Percentiles rank a stretch among this genome's conserved stretches.
Conservation (phyloP, 1,140 invertebrate genomes). For the Polyergus mexicanus region DNA sequence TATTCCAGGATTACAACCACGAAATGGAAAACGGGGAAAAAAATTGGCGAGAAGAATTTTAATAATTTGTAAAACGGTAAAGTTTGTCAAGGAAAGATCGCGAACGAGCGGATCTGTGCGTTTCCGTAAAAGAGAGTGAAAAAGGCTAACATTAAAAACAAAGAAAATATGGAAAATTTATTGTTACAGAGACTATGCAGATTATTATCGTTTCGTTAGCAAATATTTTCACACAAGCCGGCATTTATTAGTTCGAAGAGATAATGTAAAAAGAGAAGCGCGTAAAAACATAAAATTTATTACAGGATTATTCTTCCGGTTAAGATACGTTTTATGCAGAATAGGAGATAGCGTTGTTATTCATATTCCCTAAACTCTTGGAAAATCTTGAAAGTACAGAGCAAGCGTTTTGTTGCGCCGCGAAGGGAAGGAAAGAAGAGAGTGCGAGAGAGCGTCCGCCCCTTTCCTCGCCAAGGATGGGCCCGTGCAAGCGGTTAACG, state of each 20-base stretch:
- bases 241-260: not conserved
- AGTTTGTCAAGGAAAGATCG: not conserved
- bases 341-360: slow-evolving; percentile 43
- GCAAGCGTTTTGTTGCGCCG: slow-evolving; percentile 50
- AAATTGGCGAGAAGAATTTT: not conserved
- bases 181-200: not conserved
- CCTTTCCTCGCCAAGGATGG: slow-evolving; percentile 67
- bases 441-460: slow-evolving; percentile 67
- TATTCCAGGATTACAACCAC: not conserved
- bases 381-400: slow-evolving; percentile 52
- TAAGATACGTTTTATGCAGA: slow-evolving; percentile 42
- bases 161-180: not conserved
- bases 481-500: slow-evolving; percentile 83
- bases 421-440: slow-evolving; percentile 24
- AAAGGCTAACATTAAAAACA: not conserved
- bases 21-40: not conserved
- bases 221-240: not conserved
- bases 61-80: not conserved
- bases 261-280: not conserved
- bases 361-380: slow-evolving; percentile 44
- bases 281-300: slow-evolving; percentile 26
- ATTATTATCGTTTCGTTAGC: not conserved
- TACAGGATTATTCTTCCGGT: slow-evolving; percentile 27
- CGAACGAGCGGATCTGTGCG: not conserved
- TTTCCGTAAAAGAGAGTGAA: not conserved